These are phyloP conservation scores for Bradypodion pumilum DNA, from an alignment of 2,797 vertebrate species.

Conservation along the genomic window DNA sequence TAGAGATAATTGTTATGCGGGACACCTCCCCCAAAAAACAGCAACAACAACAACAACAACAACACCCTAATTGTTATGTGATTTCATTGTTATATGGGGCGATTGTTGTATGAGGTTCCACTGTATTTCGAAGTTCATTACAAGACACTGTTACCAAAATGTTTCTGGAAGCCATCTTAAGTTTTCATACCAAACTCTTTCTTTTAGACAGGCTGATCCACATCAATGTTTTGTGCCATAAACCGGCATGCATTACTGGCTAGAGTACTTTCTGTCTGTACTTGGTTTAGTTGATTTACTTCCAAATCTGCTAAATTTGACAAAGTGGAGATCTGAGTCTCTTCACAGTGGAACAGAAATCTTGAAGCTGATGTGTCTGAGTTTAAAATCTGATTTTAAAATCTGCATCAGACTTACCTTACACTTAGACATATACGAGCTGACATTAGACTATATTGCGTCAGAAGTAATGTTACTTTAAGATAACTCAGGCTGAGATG, in stretches of 20 bases:
- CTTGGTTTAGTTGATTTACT: not conserved
- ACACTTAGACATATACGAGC: not conserved
- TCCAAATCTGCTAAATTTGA: not conserved
- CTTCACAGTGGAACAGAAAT: not conserved
- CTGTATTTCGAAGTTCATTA: not conserved
- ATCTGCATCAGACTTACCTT: accelerated
- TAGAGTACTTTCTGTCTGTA: not conserved
- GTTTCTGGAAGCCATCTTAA: not conserved
- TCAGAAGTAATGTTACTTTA: conserved; percentile 31
- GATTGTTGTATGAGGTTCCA: too few relatives aligned
- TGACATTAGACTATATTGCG: conserved; percentile 47
- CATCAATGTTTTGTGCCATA: not conserved
- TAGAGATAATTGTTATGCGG: too few relatives aligned
- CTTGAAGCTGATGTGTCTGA: not conserved
- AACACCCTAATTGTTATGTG: too few relatives aligned
- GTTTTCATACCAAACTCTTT: not conserved
- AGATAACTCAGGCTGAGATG: conserved; percentile 42
- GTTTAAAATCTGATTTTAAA: not conserved
- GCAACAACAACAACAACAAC: too few relatives aligned
- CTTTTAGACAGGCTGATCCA: not conserved
- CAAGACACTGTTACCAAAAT: not conserved
- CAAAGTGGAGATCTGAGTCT: not conserved
- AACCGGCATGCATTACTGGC: not conserved
- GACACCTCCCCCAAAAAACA: too few relatives aligned
- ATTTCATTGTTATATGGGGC: too few relatives aligned